Conservation (phyloP, 2,888 invertebrate genomes). For the Pinctada fucata region DNA sequence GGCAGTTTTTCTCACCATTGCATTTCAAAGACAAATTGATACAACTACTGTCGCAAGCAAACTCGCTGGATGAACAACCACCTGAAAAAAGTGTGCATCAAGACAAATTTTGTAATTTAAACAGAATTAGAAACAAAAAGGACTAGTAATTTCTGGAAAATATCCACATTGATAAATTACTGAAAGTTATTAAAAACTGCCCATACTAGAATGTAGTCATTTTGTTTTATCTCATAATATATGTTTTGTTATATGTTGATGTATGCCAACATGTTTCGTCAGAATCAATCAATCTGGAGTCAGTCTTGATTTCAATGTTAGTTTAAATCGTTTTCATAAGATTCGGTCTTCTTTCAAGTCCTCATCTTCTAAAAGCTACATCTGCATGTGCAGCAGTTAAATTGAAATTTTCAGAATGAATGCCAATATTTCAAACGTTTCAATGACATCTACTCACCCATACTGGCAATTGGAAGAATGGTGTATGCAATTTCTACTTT, state of each 20-base stretch:
- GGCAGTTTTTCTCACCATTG: constrained; percentile 70
- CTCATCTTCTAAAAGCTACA: no score
- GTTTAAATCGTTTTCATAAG: no score
- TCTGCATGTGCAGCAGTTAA: no score
- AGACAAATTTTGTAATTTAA: background rate
- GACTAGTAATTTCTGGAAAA: background rate
- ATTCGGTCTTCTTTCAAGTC: no score
- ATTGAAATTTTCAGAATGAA: no score
- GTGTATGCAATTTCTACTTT: constrained; percentile 58
- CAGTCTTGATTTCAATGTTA: no score
- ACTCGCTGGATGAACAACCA: constrained; percentile 36
- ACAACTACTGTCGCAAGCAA: constrained; percentile 63
- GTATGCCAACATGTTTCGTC: no score
- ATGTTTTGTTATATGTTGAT: no score
- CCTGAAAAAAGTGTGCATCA: background rate
- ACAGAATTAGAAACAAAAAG: background rate
- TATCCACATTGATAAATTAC: background rate
- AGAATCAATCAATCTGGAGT: no score
- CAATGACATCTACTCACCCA: background rate
- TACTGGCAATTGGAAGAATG: constrained; percentile 48
- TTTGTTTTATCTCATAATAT: no score
- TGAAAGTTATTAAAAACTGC: no score
- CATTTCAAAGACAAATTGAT: constrained; percentile 62
- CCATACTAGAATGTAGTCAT: no score
- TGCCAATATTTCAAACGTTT: background rate